Base-by-base conservation (phyloP, 2,113 vertebrate genomes). In the Edolisoma coerulescens region DNA sequence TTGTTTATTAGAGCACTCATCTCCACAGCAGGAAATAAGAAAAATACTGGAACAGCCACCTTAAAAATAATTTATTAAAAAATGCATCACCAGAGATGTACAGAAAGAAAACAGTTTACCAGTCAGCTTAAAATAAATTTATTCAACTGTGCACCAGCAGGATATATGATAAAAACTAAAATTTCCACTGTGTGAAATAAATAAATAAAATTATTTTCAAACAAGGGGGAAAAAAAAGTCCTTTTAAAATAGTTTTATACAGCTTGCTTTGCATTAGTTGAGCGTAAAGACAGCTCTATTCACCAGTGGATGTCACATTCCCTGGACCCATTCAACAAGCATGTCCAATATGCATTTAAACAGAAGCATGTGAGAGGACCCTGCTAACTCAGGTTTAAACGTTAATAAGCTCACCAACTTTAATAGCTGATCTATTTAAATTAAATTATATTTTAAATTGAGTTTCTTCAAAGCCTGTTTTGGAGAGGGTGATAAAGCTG, bases 31-130 rank as follows among this genome's bases (percentile, higher is more conserved):
- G 96, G 96, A 94, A 97, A 95, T 82, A 96, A 76, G 78, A 89
- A 95, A 97, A 96, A 95, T 89, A 95, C 64, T 94, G 70, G 87
- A 97, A 95, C 10, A 82, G 37, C 73, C 82, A 96, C 74, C 95
- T 97, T 96, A 96, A 95, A 94, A 97, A 95, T 93, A 84, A 97
- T 96, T 96, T 97, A 94, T 96, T 96, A 91, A 97, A 93, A 94
- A 95, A 94, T 78, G 12, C 67, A 96, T 86, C 84, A 83, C 74
- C 50, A 69, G 57, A 95, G 76, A 95, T 78, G 53, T 69, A 93
- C 52, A 87, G 61, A 91, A 91, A 94, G 44, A 96, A 93, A 97
- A 96, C 61, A 91, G 45, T 90, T 96, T 92, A 80, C 87, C 65
- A 84, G 65, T 47, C 37, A 82, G 87, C 80, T 94, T 93, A 87